phyloP scores from a whole-genome alignment of 2,888 invertebrate species.

The Allygus modestus region DNA sequence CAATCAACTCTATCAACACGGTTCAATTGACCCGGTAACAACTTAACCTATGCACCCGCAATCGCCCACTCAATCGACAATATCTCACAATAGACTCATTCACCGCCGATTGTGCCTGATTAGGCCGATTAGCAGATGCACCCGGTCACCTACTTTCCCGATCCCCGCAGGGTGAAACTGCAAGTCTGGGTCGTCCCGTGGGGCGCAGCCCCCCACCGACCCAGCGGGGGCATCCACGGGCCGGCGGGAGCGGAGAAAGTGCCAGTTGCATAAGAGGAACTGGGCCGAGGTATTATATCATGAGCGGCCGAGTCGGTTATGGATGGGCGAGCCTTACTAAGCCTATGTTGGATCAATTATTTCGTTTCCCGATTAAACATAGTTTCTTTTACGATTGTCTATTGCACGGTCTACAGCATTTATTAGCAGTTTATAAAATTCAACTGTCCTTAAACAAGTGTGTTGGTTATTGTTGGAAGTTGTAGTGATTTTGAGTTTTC shows the following conservation, averaged over 20 bases:
- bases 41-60: background rate
- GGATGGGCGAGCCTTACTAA: too few relatives aligned
- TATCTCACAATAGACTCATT: background rate
- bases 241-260: background rate
- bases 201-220: conserved; percentile 6
- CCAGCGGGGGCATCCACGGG: background rate
- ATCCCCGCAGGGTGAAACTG: background rate
- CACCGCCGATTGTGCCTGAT: background rate
- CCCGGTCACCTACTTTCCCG: conserved; percentile 28
- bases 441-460: too few relatives aligned
- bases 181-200: background rate
- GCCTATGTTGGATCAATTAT: too few relatives aligned
- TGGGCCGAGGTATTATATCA: conserved; percentile 22
- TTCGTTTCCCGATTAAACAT: too few relatives aligned
- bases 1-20: too few relatives aligned
- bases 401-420: too few relatives aligned
- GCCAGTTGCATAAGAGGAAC: background rate
- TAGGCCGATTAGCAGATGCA: background rate
- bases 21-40: background rate
- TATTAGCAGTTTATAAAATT: too few relatives aligned
- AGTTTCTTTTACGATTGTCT: too few relatives aligned
- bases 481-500: too few relatives aligned
- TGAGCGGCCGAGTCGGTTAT: background rate
- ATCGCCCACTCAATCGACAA: background rate
- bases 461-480: too few relatives aligned